Conservation (phyloP, 2,888 invertebrate species). For the Eledone cirrhosa region DNA sequence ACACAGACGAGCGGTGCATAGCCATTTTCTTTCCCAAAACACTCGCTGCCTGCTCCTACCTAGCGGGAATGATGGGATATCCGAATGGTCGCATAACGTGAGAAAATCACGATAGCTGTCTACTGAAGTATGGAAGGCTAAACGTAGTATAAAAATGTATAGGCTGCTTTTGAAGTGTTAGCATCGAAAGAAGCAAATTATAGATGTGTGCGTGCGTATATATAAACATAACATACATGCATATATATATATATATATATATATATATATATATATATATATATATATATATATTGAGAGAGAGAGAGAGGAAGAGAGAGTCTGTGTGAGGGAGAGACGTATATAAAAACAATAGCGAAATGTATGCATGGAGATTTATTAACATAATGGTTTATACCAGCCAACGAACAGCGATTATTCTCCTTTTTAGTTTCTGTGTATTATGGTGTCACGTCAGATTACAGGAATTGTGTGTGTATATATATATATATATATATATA, state of each 20-base stretch:
- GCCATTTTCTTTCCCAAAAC: slow-evolving; percentile 46
- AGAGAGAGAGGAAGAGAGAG: slow-evolving; percentile 14
- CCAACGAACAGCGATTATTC: background rate
- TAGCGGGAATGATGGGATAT: slow-evolving; percentile 27
- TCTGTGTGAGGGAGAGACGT: slow-evolving; percentile 16
- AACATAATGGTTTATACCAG: background rate
- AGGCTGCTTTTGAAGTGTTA: background rate
- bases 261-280: background rate
- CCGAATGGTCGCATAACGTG: slow-evolving; percentile 13
- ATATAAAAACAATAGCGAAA: slow-evolving; percentile 23
- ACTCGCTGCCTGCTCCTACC: slow-evolving; percentile 7
- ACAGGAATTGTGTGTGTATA: background rate
- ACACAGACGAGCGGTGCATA: slow-evolving; percentile 51
- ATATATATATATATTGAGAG: background rate
- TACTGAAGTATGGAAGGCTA: background rate
- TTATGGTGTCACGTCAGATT: background rate
- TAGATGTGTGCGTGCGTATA: background rate
- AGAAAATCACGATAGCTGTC: background rate
- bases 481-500: background rate
- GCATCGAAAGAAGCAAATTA: background rate
- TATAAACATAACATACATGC: too few species aligned
- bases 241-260: too few species aligned
- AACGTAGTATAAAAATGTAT: too few species aligned
- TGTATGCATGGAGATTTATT: background rate
- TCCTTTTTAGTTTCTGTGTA: background rate